These are phyloP conservation scores for Agrotis segetum DNA, from an alignment of 2,888 invertebrate genomes.

Conservation along the genomic window DNA sequence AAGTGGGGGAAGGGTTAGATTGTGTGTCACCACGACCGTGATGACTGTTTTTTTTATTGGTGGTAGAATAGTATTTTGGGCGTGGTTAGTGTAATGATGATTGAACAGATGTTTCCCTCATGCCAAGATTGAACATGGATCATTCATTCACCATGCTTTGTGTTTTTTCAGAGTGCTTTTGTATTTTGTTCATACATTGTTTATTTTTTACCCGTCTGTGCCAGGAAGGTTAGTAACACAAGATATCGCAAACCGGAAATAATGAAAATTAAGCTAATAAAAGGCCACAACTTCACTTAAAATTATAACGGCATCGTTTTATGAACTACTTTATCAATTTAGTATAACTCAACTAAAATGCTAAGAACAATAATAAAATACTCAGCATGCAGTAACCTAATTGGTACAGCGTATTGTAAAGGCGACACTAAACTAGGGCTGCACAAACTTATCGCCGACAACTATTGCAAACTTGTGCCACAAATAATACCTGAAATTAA, in stretches of 20 bases:
- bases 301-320: too few relatives aligned
- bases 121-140: neutral
- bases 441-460: constrained; percentile 31
- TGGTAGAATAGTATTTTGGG: neutral
- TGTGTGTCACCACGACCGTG: neutral
- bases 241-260: neutral
- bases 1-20: neutral
- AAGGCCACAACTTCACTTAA: neutral
- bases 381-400: constrained; percentile 24
- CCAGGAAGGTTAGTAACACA: neutral
- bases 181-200: neutral
- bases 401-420: constrained; percentile 36
- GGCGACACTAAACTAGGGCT: constrained; percentile 41
- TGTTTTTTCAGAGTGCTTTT: neutral
- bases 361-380: constrained; percentile 19
- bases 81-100: neutral
- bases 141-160: neutral
- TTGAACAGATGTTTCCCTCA: neutral
- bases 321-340: neutral
- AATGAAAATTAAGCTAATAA: neutral
- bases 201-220: too few relatives aligned
- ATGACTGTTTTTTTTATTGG: neutral
- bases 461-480: constrained; percentile 45
- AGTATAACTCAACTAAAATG: constrained; percentile 4
- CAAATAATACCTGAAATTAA: constrained; percentile 62